Percentiles rank a stretch among this genome's conserved stretches.
Evolutionary conservation across 2,113 vertebrate species (phyloP).

Genomic region (Daphoenositta chrysoptera): DNA sequence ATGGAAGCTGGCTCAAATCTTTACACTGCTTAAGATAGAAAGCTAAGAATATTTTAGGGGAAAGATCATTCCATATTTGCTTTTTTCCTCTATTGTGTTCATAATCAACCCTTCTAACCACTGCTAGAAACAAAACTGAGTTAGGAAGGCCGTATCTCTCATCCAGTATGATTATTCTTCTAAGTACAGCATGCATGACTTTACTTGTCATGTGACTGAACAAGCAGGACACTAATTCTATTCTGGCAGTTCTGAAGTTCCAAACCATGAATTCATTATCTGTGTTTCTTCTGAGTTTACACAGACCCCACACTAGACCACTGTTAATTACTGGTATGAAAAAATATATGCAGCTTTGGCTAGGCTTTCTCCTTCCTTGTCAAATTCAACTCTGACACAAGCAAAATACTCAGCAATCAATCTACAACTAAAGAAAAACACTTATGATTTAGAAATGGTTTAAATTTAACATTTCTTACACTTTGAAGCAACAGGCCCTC

Average conservation of each 20-base stretch:
- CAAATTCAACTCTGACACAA: background rate
- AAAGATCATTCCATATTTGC: background rate
- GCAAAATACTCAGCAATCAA: background rate
- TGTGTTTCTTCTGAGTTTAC: background rate
- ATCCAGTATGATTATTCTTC: background rate
- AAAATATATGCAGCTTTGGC: background rate
- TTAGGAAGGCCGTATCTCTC: background rate
- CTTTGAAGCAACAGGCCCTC: background rate
- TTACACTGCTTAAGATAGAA: background rate
- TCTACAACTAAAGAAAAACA: background rate
- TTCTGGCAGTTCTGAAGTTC: background rate
- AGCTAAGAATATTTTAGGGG: background rate
- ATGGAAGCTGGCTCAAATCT: background rate
- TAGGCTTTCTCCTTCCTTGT: background rate
- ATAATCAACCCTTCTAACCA: background rate
- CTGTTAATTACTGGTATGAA: background rate
- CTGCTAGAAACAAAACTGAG: background rate
- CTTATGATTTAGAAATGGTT: background rate
- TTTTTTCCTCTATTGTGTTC: background rate
- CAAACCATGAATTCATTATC: background rate
- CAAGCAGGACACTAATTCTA: background rate
- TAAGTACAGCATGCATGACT: rapidly evolving
- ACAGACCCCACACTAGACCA: background rate
- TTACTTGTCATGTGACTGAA: background rate
- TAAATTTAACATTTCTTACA: background rate